Evolutionary conservation across 2,797 vertebrate genomes (phyloP).

Genomic region (Oreochromis mossambicus): DNA sequence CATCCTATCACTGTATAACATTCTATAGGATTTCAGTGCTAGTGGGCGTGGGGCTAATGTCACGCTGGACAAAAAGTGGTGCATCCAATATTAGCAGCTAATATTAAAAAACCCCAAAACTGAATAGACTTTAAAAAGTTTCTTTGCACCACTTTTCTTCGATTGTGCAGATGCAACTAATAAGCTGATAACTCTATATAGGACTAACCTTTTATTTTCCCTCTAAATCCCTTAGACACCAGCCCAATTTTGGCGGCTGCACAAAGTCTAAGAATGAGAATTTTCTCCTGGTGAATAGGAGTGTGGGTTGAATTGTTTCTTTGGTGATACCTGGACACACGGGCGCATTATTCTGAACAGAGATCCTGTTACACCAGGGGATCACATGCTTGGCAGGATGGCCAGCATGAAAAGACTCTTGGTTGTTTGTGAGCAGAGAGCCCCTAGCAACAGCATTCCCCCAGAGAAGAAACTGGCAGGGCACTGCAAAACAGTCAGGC

Average conservation of each 20-base stretch:
- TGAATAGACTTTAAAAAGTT: neutral
- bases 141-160: neutral
- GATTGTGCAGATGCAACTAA: neutral
- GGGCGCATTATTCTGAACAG: constrained; percentile 11
- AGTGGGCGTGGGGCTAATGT: neutral
- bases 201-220: neutral
- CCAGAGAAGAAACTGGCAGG: constrained; percentile 18
- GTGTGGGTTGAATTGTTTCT: constrained; percentile 1
- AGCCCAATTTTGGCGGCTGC: neutral
- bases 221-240: neutral
- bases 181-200: neutral
- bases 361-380: constrained; percentile 29
- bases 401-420: constrained; percentile 17
- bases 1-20: neutral
- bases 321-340: neutral
- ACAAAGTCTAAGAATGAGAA: neutral
- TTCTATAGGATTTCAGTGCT: neutral
- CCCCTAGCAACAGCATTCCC: constrained; percentile 32
- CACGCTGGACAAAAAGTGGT: neutral
- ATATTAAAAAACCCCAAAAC: accelerated
- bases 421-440: constrained; percentile 31
- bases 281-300: neutral
- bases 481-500: constrained; percentile 1
- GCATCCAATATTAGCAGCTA: neutral
- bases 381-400: constrained; percentile 27